Base-by-base conservation (phyloP, 2,888 invertebrate genomes). In the Mythimna vitellina region DNA sequence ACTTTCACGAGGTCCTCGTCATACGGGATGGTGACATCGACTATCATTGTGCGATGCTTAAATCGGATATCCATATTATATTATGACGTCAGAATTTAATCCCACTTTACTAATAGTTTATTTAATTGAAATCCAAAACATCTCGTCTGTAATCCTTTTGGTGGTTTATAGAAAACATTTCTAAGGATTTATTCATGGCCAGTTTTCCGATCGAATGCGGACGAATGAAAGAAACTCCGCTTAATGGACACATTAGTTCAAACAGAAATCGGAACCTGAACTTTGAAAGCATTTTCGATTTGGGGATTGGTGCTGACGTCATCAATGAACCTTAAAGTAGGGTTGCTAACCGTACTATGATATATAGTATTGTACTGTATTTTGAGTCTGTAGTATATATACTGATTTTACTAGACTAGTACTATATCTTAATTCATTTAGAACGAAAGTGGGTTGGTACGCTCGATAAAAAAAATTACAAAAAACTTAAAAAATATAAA, bases 171-270 rank as follows among this genome's bases (percentile, higher is more conserved):
- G 9, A 25, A 57, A 65, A 57, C 10, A 38, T 66, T 46, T 42
- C 9, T 6, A n/a, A 32, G 54, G 9, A 29, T 66, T 74, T 54
- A 38, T 66, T 53, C 38, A 29, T 56, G 12, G 54, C 10, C 54
- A 71, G 17, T n/a, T 12, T 22, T 29, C 1, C 8, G 10, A 35
- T 9, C 25, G 3, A 65, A 65, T 32, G 35, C 7, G 12, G 35
- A 29, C 25, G 29, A 22, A 65, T 68, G 2, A 22, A 54, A 32
- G 12, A 73, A 58, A 20, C 17, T 65, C 29, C 1, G 6, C 20
- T 38, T 64, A 76, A 54, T 76, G 76, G 49, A 49, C n/a, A 60
- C 63, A 61, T 70, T 70, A 70, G 58, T 42, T n/a, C 53, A 53
- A 49, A 12, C 70, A 29, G 63, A 38, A 64, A 76, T 60, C 58